phyloP scores from a whole-genome alignment of 2,113 vertebrate genomes.

The Microcebus jonahi region DNA sequence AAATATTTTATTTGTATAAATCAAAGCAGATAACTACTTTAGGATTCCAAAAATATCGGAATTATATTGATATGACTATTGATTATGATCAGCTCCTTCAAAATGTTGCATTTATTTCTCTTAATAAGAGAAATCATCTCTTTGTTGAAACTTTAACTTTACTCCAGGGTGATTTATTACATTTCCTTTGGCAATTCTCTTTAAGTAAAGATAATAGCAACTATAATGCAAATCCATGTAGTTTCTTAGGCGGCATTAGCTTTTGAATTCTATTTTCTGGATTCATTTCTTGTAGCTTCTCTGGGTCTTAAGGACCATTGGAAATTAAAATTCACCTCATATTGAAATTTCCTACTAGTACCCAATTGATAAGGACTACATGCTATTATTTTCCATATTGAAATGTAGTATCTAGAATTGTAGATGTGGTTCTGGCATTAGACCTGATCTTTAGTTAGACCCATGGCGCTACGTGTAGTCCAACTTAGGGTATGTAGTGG shows the following conservation, averaged over 20 bases:
- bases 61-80: constrained; percentile 65
- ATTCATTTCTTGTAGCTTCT: constrained; percentile 18
- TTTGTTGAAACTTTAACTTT: constrained; percentile 67
- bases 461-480: neutral
- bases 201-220: neutral
- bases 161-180: neutral
- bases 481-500: neutral
- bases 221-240: neutral
- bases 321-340: constrained; percentile 29
- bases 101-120: constrained; percentile 25
- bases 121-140: constrained; percentile 51
- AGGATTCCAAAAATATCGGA: constrained; percentile 56
- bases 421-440: neutral
- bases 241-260: constrained; percentile 47
- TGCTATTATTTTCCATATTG: constrained; percentile 37
- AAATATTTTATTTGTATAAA: constrained; percentile 26
- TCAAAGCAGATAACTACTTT: constrained; percentile 65
- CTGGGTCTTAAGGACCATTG: constrained; percentile 51
- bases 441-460: neutral
- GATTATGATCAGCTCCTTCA: constrained; percentile 42
- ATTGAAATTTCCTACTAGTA: constrained; percentile 12
- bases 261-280: constrained; percentile 27
- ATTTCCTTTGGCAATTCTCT: constrained; percentile 28
- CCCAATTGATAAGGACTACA: neutral
- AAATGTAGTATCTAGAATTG: neutral